These are phyloP conservation scores for Merops nubicus DNA, from an alignment of 2,113 vertebrate genomes.

Conservation along the genomic window DNA sequence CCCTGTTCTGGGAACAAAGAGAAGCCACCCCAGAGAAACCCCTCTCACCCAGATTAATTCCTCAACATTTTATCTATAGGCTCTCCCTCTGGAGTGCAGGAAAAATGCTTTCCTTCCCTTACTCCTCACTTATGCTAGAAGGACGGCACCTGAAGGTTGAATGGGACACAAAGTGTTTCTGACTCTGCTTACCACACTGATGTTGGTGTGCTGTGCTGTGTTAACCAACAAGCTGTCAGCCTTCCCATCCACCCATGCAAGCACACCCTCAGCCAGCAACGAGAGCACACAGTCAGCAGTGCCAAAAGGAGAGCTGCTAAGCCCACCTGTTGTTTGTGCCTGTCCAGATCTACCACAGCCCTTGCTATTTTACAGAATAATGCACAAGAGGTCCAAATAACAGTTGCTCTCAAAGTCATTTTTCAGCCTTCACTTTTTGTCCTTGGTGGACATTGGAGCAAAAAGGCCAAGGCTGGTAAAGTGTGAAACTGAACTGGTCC, in stretches of 20 bases:
- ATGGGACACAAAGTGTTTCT: background rate
- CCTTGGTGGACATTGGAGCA: background rate
- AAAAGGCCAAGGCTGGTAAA: background rate
- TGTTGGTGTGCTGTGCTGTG: background rate
- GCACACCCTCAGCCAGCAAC: background rate
- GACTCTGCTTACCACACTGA: background rate
- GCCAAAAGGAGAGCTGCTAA: background rate
- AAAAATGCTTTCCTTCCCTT: background rate
- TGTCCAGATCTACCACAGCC: rapidly evolving
- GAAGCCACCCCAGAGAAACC: background rate
- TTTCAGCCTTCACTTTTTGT: background rate
- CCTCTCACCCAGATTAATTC: background rate
- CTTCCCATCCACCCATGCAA: background rate
- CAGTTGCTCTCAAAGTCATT: background rate
- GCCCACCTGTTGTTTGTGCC: background rate
- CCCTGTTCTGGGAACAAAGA: background rate
- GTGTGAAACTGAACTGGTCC: background rate
- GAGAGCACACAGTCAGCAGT: rapidly evolving
- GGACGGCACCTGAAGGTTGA: background rate
- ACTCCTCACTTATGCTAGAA: background rate
- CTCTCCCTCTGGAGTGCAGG: background rate
- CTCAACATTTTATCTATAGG: background rate
- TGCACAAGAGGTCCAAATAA: background rate
- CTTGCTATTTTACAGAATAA: background rate
- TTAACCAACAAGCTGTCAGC: background rate